phyloP scores from a whole-genome alignment of 2,888 invertebrate species.

The Morpho achilles region DNA sequence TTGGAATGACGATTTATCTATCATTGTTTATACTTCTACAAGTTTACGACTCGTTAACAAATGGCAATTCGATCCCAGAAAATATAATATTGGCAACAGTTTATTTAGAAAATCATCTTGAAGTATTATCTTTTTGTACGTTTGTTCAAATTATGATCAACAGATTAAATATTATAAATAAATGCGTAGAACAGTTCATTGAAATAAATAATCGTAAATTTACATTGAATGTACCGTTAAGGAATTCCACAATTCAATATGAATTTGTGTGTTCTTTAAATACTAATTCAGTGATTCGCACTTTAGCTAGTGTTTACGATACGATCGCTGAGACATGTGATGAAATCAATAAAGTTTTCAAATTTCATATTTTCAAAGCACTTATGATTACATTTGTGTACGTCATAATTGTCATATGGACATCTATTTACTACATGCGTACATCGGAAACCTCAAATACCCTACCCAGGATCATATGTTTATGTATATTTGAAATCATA shows the following conservation, averaged over 20 bases:
- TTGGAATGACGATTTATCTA: constrained; percentile 23
- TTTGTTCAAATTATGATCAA: constrained; percentile 40
- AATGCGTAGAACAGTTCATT: constrained; percentile 38
- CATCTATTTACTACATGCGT: constrained; percentile 41
- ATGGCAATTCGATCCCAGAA: neutral
- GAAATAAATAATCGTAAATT: constrained; percentile 31
- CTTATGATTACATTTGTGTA: constrained; percentile 48
- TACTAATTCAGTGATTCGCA: constrained; percentile 42
- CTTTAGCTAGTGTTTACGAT: constrained; percentile 45
- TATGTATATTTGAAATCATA: constrained; percentile 27
- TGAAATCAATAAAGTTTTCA: constrained; percentile 47
- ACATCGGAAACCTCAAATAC: constrained; percentile 31
- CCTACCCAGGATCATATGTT: constrained; percentile 21
- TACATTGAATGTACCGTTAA: constrained; percentile 20
- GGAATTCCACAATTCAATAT: constrained; percentile 23
- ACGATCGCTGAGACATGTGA: constrained; percentile 43
- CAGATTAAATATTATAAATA: constrained; percentile 44
- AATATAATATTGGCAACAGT: constrained; percentile 3
- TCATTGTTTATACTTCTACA: constrained; percentile 25
- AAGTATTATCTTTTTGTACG: constrained; percentile 44
- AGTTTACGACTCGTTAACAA: neutral
- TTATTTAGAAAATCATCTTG: constrained; percentile 39
- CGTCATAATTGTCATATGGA: constrained; percentile 53
- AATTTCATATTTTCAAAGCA: constrained; percentile 54
- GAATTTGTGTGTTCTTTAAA: constrained; percentile 37